phyloP scores from a whole-genome alignment of 2,797 vertebrate species.

The Darevskia mixta region DNA sequence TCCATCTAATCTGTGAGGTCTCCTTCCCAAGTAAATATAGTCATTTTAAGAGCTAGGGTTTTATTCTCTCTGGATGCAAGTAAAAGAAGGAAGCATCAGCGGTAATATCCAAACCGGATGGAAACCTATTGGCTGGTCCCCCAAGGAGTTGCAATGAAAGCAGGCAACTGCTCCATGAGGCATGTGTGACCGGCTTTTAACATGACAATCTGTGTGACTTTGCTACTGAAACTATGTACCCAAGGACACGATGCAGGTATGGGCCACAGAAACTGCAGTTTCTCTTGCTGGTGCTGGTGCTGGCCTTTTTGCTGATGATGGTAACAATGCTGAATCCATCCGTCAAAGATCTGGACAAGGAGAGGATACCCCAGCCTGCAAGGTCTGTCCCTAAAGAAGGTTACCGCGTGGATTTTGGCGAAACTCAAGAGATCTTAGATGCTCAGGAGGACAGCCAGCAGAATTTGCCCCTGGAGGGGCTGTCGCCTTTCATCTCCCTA shows the following conservation, averaged over 20 bases:
- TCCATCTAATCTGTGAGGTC: constrained; percentile 44
- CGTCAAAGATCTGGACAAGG: constrained; percentile 50
- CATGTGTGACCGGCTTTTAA: constrained; percentile 64
- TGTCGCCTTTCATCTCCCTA: constrained; percentile 83
- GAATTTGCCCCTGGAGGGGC: constrained; percentile 75
- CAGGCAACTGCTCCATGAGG: constrained; percentile 46
- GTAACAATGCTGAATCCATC: constrained; percentile 78
- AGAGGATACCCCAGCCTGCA: constrained; percentile 52
- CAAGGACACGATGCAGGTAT: constrained; percentile 78
- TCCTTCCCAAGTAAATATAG: constrained; percentile 35
- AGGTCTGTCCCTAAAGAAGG: constrained; percentile 59
- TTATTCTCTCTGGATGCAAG: constrained; percentile 56
- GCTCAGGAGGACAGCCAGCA: constrained; percentile 79
- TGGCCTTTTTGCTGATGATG: constrained; percentile 81
- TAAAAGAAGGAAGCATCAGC: constrained; percentile 54
- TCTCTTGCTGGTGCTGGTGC: constrained; percentile 80
- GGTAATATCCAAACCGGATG: constrained; percentile 52
- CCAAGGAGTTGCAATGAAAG: constrained; percentile 41
- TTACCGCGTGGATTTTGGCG: constrained; percentile 74
- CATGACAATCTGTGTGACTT: constrained; percentile 76
- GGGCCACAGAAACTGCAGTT: constrained; percentile 76
- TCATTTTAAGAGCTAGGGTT: neutral
- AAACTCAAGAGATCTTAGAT: constrained; percentile 82
- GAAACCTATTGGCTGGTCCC: constrained; percentile 54
- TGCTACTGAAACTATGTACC: constrained; percentile 79